A percentile compares a stretch with the other conserved stretches of the same genome.
Conservation (phyloP, 2,888 invertebrate genomes). For the Erynnis tages region DNA sequence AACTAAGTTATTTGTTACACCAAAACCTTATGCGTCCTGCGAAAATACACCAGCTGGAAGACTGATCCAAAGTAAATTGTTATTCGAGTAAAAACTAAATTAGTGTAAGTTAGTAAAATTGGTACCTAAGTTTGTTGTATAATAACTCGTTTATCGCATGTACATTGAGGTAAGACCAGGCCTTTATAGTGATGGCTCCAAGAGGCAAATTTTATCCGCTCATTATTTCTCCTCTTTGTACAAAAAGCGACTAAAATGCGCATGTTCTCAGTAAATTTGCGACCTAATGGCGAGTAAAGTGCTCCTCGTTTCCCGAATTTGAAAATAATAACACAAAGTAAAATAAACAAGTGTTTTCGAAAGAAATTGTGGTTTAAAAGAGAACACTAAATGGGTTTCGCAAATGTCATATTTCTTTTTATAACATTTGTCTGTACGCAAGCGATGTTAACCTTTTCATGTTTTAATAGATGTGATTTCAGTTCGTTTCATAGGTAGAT, state of each 20-base stretch:
- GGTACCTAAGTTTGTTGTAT: no score
- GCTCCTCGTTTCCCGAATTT: conserved; percentile 3
- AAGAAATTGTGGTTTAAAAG: conserved; percentile 3
- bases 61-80: no score
- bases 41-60: no score
- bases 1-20: no score
- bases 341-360: conserved; percentile 4
- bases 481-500: no score
- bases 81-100: no score
- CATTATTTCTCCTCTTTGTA: conserved; percentile 14
- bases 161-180: not conserved
- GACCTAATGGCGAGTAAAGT: conserved; percentile 11
- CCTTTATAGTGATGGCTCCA: not conserved
- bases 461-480: no score
- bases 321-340: conserved; percentile 14
- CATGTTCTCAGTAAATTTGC: conserved; percentile 12
- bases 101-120: no score
- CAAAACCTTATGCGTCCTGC: no score
- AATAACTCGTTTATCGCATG: not conserved
- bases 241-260: conserved; percentile 3
- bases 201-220: conserved; percentile 10
- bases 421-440: not conserved
- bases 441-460: no score
- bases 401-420: not conserved
- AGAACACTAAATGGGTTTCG: not conserved